Conservation (phyloP, 2,113 vertebrate genomes). For the Brevimyrus niger region DNA sequence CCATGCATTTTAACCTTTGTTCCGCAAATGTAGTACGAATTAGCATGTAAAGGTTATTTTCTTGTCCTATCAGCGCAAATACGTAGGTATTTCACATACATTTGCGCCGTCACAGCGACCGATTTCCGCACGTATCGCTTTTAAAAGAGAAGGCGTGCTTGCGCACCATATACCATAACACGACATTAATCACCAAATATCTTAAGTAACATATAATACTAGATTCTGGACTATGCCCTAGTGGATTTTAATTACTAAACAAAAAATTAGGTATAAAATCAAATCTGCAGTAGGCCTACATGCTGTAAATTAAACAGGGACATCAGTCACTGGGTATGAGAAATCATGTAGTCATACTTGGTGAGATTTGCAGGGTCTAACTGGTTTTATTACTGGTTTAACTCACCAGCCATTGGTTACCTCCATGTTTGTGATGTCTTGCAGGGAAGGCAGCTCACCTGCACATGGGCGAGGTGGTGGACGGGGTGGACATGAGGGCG, state of each 20-base stretch:
- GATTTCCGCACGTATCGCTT: too few species aligned
- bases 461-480: slow-evolving; percentile 76
- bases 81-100: neutral
- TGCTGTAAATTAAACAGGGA: neutral
- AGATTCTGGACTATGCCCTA: neutral
- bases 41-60: too few species aligned
- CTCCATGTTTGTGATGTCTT: neutral
- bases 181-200: neutral
- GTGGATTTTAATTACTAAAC: neutral
- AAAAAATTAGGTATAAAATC: neutral
- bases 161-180: neutral
- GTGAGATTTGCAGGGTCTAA: neutral
- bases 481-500: slow-evolving; percentile 86
- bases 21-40: too few species aligned
- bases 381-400: neutral
- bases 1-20: too few species aligned
- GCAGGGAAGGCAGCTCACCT: slow-evolving; percentile 76
- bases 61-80: neutral
- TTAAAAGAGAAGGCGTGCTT: too few species aligned
- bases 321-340: neutral
- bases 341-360: neutral
- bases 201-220: neutral
- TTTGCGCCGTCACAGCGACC: too few species aligned
- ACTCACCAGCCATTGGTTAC: neutral
- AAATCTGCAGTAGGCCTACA: neutral